phyloP scores from a whole-genome alignment of 2,888 invertebrate genomes.

The Synanthedon vespiformis region DNA sequence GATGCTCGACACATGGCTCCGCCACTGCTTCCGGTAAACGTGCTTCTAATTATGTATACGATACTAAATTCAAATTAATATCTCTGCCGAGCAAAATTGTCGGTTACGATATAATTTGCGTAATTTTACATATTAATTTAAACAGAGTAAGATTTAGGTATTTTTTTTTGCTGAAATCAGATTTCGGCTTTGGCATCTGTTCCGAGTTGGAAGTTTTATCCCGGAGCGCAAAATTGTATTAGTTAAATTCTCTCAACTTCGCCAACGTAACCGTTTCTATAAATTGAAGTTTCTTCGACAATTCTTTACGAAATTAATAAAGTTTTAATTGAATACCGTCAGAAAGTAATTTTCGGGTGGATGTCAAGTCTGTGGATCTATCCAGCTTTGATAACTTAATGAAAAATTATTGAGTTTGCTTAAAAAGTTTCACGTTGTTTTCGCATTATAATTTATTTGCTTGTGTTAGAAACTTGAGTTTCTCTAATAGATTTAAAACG shows the following conservation, averaged over 20 bases:
- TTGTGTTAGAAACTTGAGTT: too few species aligned
- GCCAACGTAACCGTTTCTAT: slow-evolving; percentile 48
- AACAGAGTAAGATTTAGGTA: too few species aligned
- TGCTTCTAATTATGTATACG: slow-evolving; percentile 53
- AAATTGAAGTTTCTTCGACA: slow-evolving; percentile 45
- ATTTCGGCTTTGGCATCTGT: too few species aligned
- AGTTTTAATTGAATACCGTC: slow-evolving; percentile 65
- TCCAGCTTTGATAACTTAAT: slow-evolving; percentile 16
- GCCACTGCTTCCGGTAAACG: slow-evolving; percentile 33
- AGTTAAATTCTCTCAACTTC: slow-evolving; percentile 47
- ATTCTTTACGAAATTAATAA: slow-evolving; percentile 63
- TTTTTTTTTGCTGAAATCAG: too few species aligned
- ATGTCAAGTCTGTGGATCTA: slow-evolving; percentile 30
- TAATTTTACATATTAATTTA: too few species aligned
- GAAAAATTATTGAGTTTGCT: slow-evolving; percentile 8
- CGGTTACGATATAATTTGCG: too few species aligned
- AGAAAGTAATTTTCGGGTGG: slow-evolving; percentile 42
- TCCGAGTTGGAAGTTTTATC: slow-evolving; percentile 36
- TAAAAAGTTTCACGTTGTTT: not conserved
- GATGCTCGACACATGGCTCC: slow-evolving; percentile 24
- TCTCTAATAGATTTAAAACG: too few species aligned
- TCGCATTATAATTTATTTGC: too few species aligned
- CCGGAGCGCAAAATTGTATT: slow-evolving; percentile 49
- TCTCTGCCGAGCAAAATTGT: too few species aligned
- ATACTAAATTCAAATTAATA: slow-evolving; percentile 45